Evolutionary conservation across 2,888 invertebrate genomes (phyloP).

Genomic region (Selenia dentaria): DNA sequence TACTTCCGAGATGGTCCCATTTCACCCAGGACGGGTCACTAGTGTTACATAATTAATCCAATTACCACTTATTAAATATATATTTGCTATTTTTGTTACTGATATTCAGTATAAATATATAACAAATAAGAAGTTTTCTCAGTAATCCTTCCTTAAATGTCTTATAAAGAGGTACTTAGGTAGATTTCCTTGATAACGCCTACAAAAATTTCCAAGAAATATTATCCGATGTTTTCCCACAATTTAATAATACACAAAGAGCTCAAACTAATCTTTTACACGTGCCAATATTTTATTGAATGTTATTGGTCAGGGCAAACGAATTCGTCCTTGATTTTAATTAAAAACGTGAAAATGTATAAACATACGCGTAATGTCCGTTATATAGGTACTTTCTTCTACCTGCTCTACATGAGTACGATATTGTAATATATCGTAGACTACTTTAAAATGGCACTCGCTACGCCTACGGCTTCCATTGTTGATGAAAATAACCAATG

Average conservation of each 20-base stretch:
- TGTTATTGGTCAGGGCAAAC: conserved; percentile 4
- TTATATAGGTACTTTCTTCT: background rate
- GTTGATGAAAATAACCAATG: too few species aligned
- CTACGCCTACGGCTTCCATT: background rate
- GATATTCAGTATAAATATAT: background rate
- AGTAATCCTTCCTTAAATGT: background rate
- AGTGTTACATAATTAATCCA: too few species aligned
- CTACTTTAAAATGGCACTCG: too few species aligned
- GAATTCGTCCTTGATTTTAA: conserved; percentile 9
- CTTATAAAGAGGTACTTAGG: background rate
- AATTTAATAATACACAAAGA: background rate
- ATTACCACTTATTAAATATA: too few species aligned
- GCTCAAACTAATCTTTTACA: conserved; percentile 2
- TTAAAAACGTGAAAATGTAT: conserved; percentile 4
- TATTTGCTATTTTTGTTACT: too few species aligned
- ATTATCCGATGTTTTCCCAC: too few species aligned
- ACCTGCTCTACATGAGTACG: too few species aligned
- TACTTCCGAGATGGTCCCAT: too few species aligned
- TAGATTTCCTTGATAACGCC: background rate
- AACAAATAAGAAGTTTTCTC: background rate
- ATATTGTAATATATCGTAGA: too few species aligned
- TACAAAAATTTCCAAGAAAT: background rate
- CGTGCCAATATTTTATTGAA: conserved; percentile 1
- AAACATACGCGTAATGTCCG: background rate
- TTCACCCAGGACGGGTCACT: too few species aligned